Base-by-base conservation (phyloP, 2,797 vertebrate genomes). In the Argentina silus region DNA sequence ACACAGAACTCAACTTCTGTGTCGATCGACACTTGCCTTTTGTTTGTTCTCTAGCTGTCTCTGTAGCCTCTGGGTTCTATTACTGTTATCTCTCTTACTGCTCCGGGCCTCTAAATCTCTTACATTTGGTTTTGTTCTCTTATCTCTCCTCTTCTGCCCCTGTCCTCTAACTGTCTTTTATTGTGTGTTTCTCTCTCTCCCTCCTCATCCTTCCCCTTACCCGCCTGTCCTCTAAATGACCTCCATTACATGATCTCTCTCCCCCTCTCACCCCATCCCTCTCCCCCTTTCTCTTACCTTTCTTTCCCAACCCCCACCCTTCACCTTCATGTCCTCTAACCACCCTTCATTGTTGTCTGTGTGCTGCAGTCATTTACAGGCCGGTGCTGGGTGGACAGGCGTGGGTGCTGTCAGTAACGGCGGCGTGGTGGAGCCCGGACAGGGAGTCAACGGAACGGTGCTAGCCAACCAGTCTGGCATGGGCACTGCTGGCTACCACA, bases 401-500 rank as follows among this genome's bases (percentile, higher is more conserved):
- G 92, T 97, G 15, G 84, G 92, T 6, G 84, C 92, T 0, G 87
- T 94, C 79, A 93, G 90, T 81, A 94, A 94, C 21, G 92, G 92
- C 0, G 87, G 95, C 0, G 89, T 96, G 50, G 94, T 97, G 69
- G 96, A 95, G 48, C 92, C 95, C 0, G 92, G 92, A 36, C 95
- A 94, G 86, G 95, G 95, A 3, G 95, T 97, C 86, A 98, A 97
- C 19, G 96, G 96, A 73, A 94, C 95, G 27, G 92, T 98, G 91
- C 87, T 97, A 53, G 92, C 95, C 83, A 96, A 91, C 90, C 96
- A 96, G 86, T 93, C 95, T 2, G 95, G 95, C 77, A 96, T 97
- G 89, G 93, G 96, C 66, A 92, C 97, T 74, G 94, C 96, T 7
- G 95, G 96, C 84, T 97, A 96, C 88, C 96, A 96, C 90, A 96